Evolutionary conservation across 2,113 vertebrate genomes (phyloP), one percentile per base, ranked within the genome.

Genomic region (Siphamia tubifer): DNA sequence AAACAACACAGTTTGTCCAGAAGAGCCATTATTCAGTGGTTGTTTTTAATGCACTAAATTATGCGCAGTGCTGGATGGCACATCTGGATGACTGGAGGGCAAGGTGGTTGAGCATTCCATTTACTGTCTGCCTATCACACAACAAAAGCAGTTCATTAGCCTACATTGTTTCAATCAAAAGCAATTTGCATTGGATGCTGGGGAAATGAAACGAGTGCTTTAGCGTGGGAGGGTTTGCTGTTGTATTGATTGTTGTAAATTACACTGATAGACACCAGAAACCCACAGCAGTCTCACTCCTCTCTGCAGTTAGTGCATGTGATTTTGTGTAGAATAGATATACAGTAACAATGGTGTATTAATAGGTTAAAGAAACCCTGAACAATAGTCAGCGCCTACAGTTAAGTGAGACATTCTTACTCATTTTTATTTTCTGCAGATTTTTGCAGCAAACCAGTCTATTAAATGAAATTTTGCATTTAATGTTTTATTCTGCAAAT

Each of bases 41-140:
- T 68, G 74, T 68, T 82, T 75, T 68, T 40, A 42, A 54, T 58
- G 38, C 56, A 12, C 40, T 74, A 32, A 66, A 86, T 82, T 78
- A 83, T 78, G 65, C 45, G 27, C 81, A 47, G 56, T 6, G 76
- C 79, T 82, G 78, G 70, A 74, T 81, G 73, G 68, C 85, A 87
- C 89, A 90, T 88, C 83, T 91, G 87, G 78, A 84, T 30, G 52
- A 74, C 87, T 68, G 60, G 43, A 65, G 83, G 86, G 79, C 78
- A 58, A 63, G 63, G 68, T 70, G 77, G 74, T 36, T 73, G 57
- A 77, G 81, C 66, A 16, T 48, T 57, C 73, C 54, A 63, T 54
- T 8, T 39, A 34, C 66, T 68, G 39, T 68, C 58, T 67, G 56
- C 56, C 61, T 69, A 42, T 45, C 13, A 9, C 49, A 16, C 70